phyloP scores from a whole-genome alignment of 2,113 vertebrate genomes.

The Australoheros scitulus region DNA sequence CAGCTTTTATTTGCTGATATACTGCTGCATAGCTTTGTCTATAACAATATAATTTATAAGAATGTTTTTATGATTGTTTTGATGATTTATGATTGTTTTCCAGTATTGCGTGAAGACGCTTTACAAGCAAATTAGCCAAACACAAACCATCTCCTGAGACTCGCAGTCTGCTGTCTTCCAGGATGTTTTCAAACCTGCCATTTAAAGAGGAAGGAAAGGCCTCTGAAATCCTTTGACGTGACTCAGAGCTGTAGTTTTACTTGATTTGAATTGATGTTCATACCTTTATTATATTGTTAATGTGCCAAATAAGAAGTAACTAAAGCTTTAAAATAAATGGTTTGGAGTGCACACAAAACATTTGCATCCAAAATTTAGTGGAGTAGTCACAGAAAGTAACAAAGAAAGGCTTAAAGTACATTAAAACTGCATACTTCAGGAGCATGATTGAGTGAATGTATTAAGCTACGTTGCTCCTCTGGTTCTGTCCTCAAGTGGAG shows the following conservation, averaged over 20 bases:
- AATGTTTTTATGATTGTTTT: too few relatives aligned
- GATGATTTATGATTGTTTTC: neutral
- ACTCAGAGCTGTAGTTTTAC: neutral
- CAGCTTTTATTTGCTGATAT: neutral
- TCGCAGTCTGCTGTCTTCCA: neutral
- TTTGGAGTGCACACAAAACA: neutral
- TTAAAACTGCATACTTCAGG: neutral
- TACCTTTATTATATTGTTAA: neutral
- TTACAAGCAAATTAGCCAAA: neutral
- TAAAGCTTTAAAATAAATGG: neutral
- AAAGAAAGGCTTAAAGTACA: neutral
- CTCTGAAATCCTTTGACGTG: fast-evolving
- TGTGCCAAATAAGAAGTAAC: neutral
- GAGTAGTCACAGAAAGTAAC: neutral
- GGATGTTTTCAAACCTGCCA: neutral
- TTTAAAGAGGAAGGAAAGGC: neutral
- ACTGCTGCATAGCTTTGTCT: neutral
- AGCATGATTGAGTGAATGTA: neutral
- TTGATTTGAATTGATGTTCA: neutral
- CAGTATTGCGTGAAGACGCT: neutral
- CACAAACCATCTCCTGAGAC: neutral
- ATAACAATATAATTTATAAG: neutral
- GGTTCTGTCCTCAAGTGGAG: neutral
- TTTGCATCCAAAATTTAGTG: neutral
- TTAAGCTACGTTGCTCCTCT: too few relatives aligned